Evolutionary conservation across 2,888 invertebrate species (phyloP), one percentile per base, ranked within the genome.

Genomic region (Torymus tubicola): DNA sequence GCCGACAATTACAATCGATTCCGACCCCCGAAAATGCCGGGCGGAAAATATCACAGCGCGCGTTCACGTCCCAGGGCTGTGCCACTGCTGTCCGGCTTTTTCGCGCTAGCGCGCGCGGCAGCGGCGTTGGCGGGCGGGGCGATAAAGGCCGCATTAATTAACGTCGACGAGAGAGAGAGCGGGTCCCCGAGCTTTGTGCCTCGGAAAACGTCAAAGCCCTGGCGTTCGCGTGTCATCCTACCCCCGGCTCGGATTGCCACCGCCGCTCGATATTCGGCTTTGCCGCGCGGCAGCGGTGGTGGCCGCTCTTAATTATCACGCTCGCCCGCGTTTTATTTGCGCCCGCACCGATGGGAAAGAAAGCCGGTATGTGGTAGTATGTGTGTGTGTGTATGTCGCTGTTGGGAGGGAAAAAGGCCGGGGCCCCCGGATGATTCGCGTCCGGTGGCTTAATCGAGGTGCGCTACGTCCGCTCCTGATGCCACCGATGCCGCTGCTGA

Each of bases 241-340:
- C 53, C 31, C 52, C 65, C 16, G 64, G 79, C 73, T 79, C 69
- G 57, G 68, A 74, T 69, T 69, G 73, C 79, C 53, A 31, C 24
- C 16, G 65, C 58, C 75, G 65, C 72, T 70, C 63, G 67, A 69
- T 65, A 64, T 60, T 69, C 73, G 75, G 75, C 63, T 75, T 70
- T 70, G 75, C 70, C 70, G 60, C 74, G 74, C 74, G 58, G 61
- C 63, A 42, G 24, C 13, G 61, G 16, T 21, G 64, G 16, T 42
- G 57, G 24, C 65, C 63, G 55, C 76, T 74, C 80, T 81, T 81
- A 81, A 81, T 81, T 81, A 81, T 81, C 72, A 81, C 76, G 72
- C 76, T 72, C 76, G 72, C 72, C 55, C 72, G 72, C 63, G 68
- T 73, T 81, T 81, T 81, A 77, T 81, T 77, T 72, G 72, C 70